Evolutionary conservation across 2,888 invertebrate genomes (phyloP), one percentile per base, ranked within the genome.

Genomic region (Seira sanloemensis): DNA sequence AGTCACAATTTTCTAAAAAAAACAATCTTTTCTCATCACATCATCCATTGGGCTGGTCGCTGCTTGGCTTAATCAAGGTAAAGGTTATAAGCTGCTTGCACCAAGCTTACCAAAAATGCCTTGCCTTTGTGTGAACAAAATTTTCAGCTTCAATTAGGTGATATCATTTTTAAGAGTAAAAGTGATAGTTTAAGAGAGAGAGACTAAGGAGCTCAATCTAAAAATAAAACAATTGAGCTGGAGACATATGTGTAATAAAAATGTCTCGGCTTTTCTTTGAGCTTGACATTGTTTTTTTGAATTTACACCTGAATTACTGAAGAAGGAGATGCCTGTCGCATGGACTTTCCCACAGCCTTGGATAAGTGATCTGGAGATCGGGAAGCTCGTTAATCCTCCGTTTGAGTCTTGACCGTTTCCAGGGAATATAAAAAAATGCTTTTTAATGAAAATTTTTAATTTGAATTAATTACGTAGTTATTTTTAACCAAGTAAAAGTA

Each of bases 231-330:
- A 21, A 62, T 62, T 62, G 7, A 19, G 23, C 19, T 62, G 62
- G 62, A 62, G 62, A 62, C 62, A 62, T 62, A 21, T 62, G 5
- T 62, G 62, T 62, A 62, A 62, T 62, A 62, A 62, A 62, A 62
- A 21, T 2, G 62, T 62, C 37, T 37, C 12, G 12, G 37, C 62
- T 62, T 62, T 4, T 1, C 62, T 62, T 62, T 62, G 62, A 19
- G 19, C 23, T 2, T 19, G 2, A 1, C 21, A 62, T 62, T 2
- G 9, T 62, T 62, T 62, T 1, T 21, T 21, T 21, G 21, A 2
- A 2, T 62, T n/a, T 23, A 9, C 18, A 16, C n/a, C 16, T 58
- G 12, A 58, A 58, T 58, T 58, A n/a, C 18, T 9, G 9, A 58
- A 58, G 2, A n/a, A 16, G 12, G 2, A 58, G n/a, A 16, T 16